A percentile compares a stretch with the other conserved stretches of the same genome.
These are phyloP conservation scores for Erannis defoliaria DNA, from an alignment of 2,888 invertebrate genomes.

Conservation along the genomic window DNA sequence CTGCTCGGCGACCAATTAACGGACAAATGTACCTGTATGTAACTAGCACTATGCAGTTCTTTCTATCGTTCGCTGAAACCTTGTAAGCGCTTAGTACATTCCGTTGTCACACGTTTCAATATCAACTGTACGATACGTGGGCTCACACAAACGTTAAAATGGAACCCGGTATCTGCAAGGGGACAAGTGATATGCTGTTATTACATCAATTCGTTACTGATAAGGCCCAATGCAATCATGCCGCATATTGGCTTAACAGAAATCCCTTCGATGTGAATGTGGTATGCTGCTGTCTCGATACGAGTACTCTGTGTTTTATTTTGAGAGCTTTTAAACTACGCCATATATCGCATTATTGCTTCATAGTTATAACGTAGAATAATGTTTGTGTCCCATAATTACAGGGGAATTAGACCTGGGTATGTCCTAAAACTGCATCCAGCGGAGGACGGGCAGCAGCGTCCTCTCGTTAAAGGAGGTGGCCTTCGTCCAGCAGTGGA, in stretches of 20 bases:
- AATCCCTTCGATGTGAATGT: slow-evolving; percentile 64
- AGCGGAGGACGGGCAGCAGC: no score
- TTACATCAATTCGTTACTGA: slow-evolving; percentile 81
- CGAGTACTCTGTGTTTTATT: not conserved
- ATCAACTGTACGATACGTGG: slow-evolving; percentile 18
- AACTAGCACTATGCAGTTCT: no score
- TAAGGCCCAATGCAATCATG: slow-evolving; percentile 74
- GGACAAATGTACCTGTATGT: no score
- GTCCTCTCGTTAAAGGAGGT: no score
- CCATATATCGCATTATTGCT: no score
- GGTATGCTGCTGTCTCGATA: slow-evolving; percentile 23
- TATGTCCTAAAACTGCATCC: no score
- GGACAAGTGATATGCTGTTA: slow-evolving; percentile 72
- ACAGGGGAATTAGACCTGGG: no score
- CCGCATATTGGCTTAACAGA: slow-evolving; percentile 70
- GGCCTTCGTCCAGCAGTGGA: no score
- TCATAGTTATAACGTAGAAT: no score
- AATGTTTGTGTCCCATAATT: no score
- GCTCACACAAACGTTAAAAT: slow-evolving; percentile 49
- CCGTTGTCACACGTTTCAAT: not conserved
- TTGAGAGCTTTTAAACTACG: not conserved
- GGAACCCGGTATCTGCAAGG: slow-evolving; percentile 53
- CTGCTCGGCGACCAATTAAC: no score
- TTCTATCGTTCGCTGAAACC: no score
- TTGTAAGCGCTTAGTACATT: not conserved